Evolutionary conservation across 1,140 invertebrate species (phyloP).

Genomic region (Drosophila nannoptera): DNA sequence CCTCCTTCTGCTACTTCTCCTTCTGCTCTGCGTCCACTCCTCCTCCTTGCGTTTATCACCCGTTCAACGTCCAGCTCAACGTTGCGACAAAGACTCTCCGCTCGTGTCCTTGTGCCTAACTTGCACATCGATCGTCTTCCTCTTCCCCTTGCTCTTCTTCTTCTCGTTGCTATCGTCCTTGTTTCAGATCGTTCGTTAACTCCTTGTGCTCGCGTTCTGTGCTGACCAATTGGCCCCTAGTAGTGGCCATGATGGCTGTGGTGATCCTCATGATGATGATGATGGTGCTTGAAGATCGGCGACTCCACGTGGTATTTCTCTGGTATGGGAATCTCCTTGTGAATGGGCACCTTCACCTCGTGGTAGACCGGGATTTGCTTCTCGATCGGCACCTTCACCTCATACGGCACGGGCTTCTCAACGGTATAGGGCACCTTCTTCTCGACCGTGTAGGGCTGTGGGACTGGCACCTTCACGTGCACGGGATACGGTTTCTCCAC

Average conservation of each 20-base stretch:
- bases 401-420: slow-evolving; percentile 87
- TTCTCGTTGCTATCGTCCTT: slow-evolving; percentile 4
- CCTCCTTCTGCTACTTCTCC: slow-evolving; percentile 41
- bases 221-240: slow-evolving; percentile 30
- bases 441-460: slow-evolving; percentile 88
- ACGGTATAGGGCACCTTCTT: slow-evolving; percentile 85
- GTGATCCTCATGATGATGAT: slow-evolving; percentile 64
- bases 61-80: slow-evolving; percentile 76
- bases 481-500: slow-evolving; percentile 88
- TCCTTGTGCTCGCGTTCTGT: slow-evolving; percentile 73
- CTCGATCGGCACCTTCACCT: slow-evolving; percentile 88
- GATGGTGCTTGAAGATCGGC: slow-evolving; percentile 81
- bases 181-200: slow-evolving; percentile 20
- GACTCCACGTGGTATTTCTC: slow-evolving; percentile 85
- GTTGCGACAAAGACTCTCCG: slow-evolving; percentile 59
- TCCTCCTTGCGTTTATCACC: slow-evolving; percentile 58
- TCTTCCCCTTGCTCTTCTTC: slow-evolving; percentile 40
- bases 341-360: slow-evolving; percentile 85
- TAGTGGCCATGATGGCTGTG: slow-evolving; percentile 52
- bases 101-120: slow-evolving; percentile 43
- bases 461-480: slow-evolving; percentile 86
- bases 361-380: slow-evolving; percentile 88
- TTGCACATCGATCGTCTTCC: slow-evolving; percentile 15
- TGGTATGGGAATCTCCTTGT: slow-evolving; percentile 87
- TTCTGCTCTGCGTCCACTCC: slow-evolving; percentile 44